Percentiles rank a stretch among this genome's conserved stretches.
Evolutionary conservation across 2,797 vertebrate genomes (phyloP).

Genomic region (Acrossocheilus wenchowensis): DNA sequence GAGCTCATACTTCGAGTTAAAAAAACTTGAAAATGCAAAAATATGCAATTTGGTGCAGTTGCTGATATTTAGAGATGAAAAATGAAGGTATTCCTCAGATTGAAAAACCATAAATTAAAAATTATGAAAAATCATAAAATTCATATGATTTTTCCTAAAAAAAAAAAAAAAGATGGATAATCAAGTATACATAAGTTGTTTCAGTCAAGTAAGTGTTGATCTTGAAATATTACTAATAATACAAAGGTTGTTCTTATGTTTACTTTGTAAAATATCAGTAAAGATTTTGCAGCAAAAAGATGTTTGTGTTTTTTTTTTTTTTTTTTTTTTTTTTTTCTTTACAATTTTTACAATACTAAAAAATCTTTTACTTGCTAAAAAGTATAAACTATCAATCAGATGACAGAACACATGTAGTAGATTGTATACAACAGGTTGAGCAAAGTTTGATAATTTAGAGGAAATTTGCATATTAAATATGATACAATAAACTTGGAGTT

Average conservation of each 20-base stretch:
- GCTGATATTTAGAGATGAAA: no score
- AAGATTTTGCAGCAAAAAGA: neutral
- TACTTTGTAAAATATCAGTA: neutral
- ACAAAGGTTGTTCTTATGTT: neutral
- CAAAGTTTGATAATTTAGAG: neutral
- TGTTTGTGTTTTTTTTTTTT: no score
- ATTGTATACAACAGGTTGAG: neutral
- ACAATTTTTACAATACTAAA: no score
- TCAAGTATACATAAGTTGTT: neutral
- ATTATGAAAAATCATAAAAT: no score
- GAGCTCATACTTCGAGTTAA: neutral
- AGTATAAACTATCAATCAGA: neutral
- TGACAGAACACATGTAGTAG: neutral
- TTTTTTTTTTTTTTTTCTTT: no score
- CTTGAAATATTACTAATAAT: neutral
- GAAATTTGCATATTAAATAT: neutral
- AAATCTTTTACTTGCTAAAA: no score
- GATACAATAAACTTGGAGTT: neutral
- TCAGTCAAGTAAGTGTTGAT: neutral
- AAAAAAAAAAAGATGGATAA: neutral
- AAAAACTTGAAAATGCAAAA: neutral
- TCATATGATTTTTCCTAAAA: no score
- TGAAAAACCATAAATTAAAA: no score
- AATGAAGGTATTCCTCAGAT: no score
- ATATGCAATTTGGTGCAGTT: neutral